Evolutionary conservation across 2,113 vertebrate species (phyloP), one percentile per base, ranked within the genome.

Genomic region (Hemichromis elongatus): DNA sequence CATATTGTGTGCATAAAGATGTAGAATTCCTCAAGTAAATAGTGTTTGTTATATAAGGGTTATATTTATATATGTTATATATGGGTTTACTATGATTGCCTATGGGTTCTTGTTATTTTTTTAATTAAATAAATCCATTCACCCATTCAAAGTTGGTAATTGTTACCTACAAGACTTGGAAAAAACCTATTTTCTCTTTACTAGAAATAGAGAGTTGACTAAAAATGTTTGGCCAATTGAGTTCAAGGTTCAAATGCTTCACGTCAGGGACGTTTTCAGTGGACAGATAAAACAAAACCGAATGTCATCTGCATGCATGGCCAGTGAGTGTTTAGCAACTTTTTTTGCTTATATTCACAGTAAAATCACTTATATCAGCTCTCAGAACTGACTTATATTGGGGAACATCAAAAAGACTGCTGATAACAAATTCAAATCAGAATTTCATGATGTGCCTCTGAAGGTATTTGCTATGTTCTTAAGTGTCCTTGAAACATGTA

Each of bases 401-500:
- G 66, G 50, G n/a, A 73, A 47, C 19, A 77, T 6, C 26, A 70
- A 45, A 66, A 70, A 26, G 9, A 45, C 40, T 45, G 66, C 37
- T 18, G 66, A 70, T 45, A 26, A 45, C 5, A 45, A 28, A 75
- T 50, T 30, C 19, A 73, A 50, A 73, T 50, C 24, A 30, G 68
- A 75, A 75, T 80, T 80, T 53, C 61, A 5, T 68, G 52, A 66
- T 88, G 79, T 88, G 55, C 56, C 7, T 45, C 53, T 30, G n/a
- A 33, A 63, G 21, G 35, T 89, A 24, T 47, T 40, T 24, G 30
- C 16, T 59, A 37, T 10, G 70, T 82, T 33, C 45, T 37, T 8
- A 19, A 56, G 68, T 88, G 91, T 94, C 91, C 94, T 94, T 90
- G 91, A 91, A 85, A 92, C 87, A 85, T 40, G 80, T 90, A 86